phyloP scores from a whole-genome alignment of 2,888 invertebrate genomes.

The Callimorpha dominula region DNA sequence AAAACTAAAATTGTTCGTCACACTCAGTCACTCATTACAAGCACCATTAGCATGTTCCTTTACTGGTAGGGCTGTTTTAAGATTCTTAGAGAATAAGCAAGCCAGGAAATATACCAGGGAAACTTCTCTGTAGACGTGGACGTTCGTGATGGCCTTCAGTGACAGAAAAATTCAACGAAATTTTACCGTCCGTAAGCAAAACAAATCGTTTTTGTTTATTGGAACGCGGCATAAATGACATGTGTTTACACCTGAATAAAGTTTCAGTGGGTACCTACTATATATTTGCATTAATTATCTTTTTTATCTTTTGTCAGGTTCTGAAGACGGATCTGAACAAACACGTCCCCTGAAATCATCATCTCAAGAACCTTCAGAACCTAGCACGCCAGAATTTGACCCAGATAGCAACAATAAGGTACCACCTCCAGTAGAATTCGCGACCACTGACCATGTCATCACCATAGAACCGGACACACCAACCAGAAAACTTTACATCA shows the following conservation, averaged over 20 bases:
- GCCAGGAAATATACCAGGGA: no score
- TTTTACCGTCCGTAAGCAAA: no score
- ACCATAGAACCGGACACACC: constrained; percentile 76
- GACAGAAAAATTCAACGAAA: no score
- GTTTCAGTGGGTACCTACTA: neutral
- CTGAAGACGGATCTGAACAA: constrained; percentile 70
- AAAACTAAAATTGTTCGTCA: no score
- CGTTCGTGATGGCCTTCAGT: neutral
- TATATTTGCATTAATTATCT: neutral
- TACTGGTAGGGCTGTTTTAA: no score
- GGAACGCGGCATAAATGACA: no score
- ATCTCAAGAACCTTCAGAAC: constrained; percentile 70
- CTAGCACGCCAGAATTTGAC: constrained; percentile 65
- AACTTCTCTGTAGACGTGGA: no score
- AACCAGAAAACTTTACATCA: constrained; percentile 69
- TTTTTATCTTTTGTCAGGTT: constrained; percentile 49
- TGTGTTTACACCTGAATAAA: neutral
- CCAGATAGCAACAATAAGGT: constrained; percentile 58
- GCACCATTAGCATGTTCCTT: no score
- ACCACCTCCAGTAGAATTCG: constrained; percentile 64
- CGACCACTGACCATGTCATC: constrained; percentile 67
- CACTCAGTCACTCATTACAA: no score
- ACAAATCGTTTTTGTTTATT: no score
- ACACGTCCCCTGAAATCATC: constrained; percentile 69
- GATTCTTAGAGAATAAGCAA: no score